These are phyloP conservation scores for Andricus quercusramuli DNA, from an alignment of 2,888 invertebrate species.

Conservation along the genomic window DNA sequence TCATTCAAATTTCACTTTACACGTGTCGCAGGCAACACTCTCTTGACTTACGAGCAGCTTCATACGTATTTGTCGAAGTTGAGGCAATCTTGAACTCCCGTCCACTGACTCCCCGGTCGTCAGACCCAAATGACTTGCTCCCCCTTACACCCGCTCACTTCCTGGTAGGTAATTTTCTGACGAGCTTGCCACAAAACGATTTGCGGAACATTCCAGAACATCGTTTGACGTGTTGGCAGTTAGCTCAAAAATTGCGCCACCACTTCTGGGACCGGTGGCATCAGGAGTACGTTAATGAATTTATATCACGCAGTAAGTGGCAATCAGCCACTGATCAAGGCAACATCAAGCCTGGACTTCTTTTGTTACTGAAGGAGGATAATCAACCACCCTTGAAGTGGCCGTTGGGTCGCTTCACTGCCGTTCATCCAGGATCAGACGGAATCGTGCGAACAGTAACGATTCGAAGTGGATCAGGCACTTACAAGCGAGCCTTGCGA, in stretches of 20 bases:
- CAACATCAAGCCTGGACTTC: too few species aligned
- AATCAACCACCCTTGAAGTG: too few species aligned
- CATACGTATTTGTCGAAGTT: background rate
- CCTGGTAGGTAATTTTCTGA: background rate
- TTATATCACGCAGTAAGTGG: background rate
- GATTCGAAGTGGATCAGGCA: too few species aligned
- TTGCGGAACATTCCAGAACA: background rate
- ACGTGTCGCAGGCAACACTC: background rate
- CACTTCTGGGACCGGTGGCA: background rate
- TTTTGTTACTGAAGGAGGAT: too few species aligned
- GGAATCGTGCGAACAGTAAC: too few species aligned
- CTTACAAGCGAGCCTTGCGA: too few species aligned
- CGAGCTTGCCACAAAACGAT: background rate
- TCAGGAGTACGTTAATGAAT: background rate
- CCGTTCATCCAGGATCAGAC: too few species aligned
- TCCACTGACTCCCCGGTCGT: background rate
- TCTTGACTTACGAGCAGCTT: background rate
- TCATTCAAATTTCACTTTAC: slow-evolving; percentile 15
- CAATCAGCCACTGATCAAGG: too few species aligned
- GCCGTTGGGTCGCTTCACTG: too few species aligned
- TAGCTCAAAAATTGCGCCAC: background rate
- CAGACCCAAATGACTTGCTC: background rate
- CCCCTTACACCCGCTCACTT: background rate
- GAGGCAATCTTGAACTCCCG: background rate
- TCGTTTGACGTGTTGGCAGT: background rate